Evolutionary conservation across 2,797 vertebrate species (phyloP), one percentile per base, ranked within the genome.

Genomic region (Florisuga fusca): DNA sequence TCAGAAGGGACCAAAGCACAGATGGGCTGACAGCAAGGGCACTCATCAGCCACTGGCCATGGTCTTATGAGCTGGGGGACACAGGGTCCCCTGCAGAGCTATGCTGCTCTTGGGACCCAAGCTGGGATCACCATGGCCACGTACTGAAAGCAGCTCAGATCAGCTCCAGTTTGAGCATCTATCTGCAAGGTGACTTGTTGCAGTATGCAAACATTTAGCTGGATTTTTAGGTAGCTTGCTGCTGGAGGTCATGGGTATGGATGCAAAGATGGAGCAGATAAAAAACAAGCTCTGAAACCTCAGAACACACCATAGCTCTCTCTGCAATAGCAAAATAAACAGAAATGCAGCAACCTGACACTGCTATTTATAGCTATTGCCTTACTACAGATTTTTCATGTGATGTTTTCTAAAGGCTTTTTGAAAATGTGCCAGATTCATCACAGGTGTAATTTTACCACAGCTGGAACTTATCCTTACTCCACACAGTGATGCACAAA

Each of bases 41-140:
- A 22, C 55, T 27, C 27, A 23, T 15, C 45, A 23, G 38, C 61
- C 15, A 14, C 9, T 3, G 6, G 50, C 45, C 36, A 43, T 0
- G 0, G 16, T 29, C 26, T 68, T 38, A 46, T 0, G 1, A 51
- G 48, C 31, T 1, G 45, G 43, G n/a, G 81, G n/a, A 48, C 45
- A 25, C 15, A 23, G 17, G 14, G n/a, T 34, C 41, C 36, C 0
- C 1, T 31, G 50, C 29, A 61, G 19, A 85, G 66, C 71, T 77
- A 9, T 1, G 0, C 41, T 43, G 41, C 53, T 38, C 17, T 19
- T n/a, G 9, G 26, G 7, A 36, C 45, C 50, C 61, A 67, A 26
- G 38, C 54, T 5, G 16, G 16, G 21, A 33, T 23, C 22, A 33
- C 41, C 29, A 15, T 6, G 46, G 48, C 43, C 3, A 1, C 4